Evolutionary conservation across 2,888 invertebrate genomes (phyloP), one percentile per base, ranked within the genome.

Genomic region (Trachelus stipa): DNA sequence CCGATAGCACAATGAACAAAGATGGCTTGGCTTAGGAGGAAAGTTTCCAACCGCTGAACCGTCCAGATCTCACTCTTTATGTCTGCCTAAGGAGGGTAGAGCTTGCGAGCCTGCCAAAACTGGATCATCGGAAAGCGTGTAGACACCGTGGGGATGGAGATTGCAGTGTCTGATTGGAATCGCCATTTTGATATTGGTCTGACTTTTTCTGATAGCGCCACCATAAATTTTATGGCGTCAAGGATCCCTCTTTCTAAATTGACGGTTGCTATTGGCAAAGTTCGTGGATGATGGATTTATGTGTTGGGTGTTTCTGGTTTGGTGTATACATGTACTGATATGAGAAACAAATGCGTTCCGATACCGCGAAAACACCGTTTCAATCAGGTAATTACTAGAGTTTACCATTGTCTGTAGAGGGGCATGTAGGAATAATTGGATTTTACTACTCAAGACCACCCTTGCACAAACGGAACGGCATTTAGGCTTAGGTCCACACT

Each of bases 11-110:
- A 35, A 73, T 68, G 76, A 76, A 76, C 76, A 77, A 40, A 73
- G 76, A 78, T 68, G 68, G 73, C 71, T 69, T 56, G 76, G 69
- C 74, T 56, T 75, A 76, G 68, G 75, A 76, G 79, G 73, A 82
- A 84, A 84, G 82, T 85, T 85, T 83, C 78, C 83, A 76, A 81
- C 77, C 73, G 76, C 69, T 68, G 76, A 78, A 78, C 77, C 78
- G 34, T 76, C 78, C 74, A 69, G 77, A 23, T 56, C 56, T 56
- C 56, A 56, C 56, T 56, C 56, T 56, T 56, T 56, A 56, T 56
- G 56, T 56, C 56, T 23, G 56, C 56, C 23, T 56, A 56, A 23
- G 56, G 23, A 56, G 56, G 56, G 56, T 56, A 56, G 56, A 56
- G 56, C 56, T 23, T 56, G 56, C 56, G 9, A 56, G 56, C 23